Evolutionary conservation across 2,797 vertebrate species (phyloP), one percentile per base, ranked within the genome.

Genomic region (Myiothlypis chrysogaster): DNA sequence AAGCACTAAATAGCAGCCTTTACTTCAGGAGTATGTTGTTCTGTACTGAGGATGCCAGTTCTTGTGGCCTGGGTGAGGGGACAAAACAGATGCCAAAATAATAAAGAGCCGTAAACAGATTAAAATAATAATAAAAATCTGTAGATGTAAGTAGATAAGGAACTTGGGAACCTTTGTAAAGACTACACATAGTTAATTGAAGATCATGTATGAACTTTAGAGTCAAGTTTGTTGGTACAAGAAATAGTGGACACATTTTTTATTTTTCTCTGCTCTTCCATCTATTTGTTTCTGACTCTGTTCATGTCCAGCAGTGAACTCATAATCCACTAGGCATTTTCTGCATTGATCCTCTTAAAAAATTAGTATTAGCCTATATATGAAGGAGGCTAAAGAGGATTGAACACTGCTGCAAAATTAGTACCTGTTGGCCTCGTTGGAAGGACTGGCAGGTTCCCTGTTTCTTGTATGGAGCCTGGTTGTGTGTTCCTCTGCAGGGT

Each of bases 351-450:
- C 90, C 90, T 95, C 93, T 95, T 96, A 95, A 87, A 95, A 89
- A 90, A 94, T 91, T 95, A 93, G 93, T 56, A 87, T 89, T 95
- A 94, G 82, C 65, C 93, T 94, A 79, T 94, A 88, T 94, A 78
- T 71, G 85, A 93, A 53, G 78, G 69, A 87, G 65, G 50, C 69
- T 80, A 93, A 92, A 92, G 95, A 83, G 87, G 95, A 93, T 95
- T 94, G 90, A 89, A 50, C 46, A 7, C n/a, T 77, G 66, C 61
- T 61, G 79, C 63, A 70, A 83, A 90, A 73, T 82, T 87, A 92
- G 71, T 95, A 95, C 89, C 81, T 85, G 27, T 57, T 95, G 83
- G 77, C 93, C 89, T 92, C 64, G 8, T 83, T 94, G 82, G 46
- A 37, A 57, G 76, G 87, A 34, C 20, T 55, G 52, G 35, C 39